Base-by-base conservation (phyloP, 2,888 invertebrate species). In the Malthinus seriepunctatus region DNA sequence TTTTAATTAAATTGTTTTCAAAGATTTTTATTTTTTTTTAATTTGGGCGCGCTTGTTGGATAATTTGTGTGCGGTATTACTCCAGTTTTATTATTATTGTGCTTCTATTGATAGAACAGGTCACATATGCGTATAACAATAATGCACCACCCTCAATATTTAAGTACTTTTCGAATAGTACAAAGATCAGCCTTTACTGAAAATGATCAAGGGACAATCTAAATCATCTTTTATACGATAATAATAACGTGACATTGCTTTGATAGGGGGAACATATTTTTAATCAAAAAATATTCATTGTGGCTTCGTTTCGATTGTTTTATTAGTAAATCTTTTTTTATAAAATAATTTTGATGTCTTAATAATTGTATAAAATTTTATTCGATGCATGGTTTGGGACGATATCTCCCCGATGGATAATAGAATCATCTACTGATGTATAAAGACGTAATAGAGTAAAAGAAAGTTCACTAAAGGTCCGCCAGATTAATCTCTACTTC, bases 401-500 rank as follows among this genome's bases (percentile, higher is more conserved):
- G 15, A 50, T 51, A 35, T 61, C n/a, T n/a, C 60, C 56, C 60
- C 34, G 12, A 53, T 50, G 52, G 35, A 56, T 56, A 52, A 45
- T 56, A 51, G 49, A 56, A 44, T 32, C 44, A 48, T 23, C 3
- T 23, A 2, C 23, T 5, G 23, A 23, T 44, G 47, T 61, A 56
- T 61, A 57, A 60, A 57, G 61, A 57, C 42, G 35, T 53, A 53
- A 39, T 57, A 71, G 67, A 70, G 70, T 71, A 71, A 76, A 75
- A 76, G 76, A 75, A 76, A 75, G 76, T 74, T 76, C 75, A 73
- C 72, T 71, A 70, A 73, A 73, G 72, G 75, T 71, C 73, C 70
- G 67, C 70, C 71, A 71, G 76, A 77, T 77, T 76, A 76, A 76
- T 76, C 75, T 75, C 72, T 73, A 75, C 76, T 73, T 71, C 71